These are phyloP conservation scores for Sinhomidia bicolor DNA, from an alignment of 2,888 invertebrate genomes.

Conservation along the genomic window DNA sequence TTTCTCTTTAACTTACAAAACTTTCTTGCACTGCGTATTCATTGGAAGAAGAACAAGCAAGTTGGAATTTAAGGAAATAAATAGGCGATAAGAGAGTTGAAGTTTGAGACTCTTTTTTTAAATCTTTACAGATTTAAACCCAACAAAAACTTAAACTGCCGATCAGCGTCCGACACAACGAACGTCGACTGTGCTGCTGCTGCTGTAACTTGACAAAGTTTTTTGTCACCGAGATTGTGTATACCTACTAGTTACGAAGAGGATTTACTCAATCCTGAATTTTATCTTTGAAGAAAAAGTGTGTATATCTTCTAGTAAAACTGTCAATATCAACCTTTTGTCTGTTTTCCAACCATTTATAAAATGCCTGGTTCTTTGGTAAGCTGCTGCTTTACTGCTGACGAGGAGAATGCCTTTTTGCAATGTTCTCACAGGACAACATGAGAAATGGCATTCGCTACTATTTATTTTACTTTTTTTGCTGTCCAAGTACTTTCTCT, in stretches of 20 bases:
- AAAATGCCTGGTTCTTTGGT: too few species aligned
- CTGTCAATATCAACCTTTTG: slow-evolving; percentile 26
- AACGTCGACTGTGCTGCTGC: too few species aligned
- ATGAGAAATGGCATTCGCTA: slow-evolving; percentile 9
- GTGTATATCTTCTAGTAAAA: not conserved
- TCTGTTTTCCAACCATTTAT: too few species aligned
- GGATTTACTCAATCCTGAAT: slow-evolving; percentile 7
- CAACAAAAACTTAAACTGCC: not conserved
- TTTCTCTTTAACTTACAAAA: not conserved
- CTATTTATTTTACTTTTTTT: not conserved
- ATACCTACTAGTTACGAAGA: not conserved
- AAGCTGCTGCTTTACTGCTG: too few species aligned
- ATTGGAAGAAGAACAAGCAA: not conserved
- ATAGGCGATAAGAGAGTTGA: not conserved
- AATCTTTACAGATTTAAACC: not conserved
- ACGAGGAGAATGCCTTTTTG: not conserved
- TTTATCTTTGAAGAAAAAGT: not conserved
- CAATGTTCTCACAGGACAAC: slow-evolving; percentile 14
- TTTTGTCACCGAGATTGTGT: too few species aligned
- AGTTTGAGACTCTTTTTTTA: not conserved
- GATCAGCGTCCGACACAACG: not conserved
- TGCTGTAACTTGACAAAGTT: too few species aligned
- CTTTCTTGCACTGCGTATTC: slow-evolving; percentile 32
- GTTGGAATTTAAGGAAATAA: not conserved
- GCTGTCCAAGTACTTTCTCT: not conserved